These are phyloP conservation scores for Mystacornis crossleyi DNA, from an alignment of 2,113 vertebrate species.

Conservation along the genomic window DNA sequence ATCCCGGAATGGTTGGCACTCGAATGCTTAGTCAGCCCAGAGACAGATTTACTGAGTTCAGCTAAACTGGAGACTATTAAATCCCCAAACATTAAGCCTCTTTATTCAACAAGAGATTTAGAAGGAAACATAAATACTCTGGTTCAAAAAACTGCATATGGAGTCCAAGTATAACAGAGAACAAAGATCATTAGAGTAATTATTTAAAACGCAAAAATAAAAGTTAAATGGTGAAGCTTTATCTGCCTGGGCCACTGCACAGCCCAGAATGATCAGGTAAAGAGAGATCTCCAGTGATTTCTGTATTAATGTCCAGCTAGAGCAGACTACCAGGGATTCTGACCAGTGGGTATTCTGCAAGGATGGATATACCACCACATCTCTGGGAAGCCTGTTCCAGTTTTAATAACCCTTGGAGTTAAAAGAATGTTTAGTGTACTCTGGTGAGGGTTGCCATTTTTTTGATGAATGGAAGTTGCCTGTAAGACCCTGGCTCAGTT, in stretches of 20 bases:
- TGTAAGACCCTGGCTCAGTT: background rate
- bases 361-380: background rate
- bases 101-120: conserved; percentile 8
- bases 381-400: background rate
- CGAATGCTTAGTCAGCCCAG: background rate
- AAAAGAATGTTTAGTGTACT: background rate
- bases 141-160: background rate
- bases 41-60: conserved; percentile 21
- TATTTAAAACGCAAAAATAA: background rate
- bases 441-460: background rate
- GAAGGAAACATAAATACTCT: background rate
- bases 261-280: background rate
- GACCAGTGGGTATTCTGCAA: background rate
- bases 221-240: background rate
- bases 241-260: background rate
- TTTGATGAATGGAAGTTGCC: background rate
- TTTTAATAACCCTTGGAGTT: accelerated
- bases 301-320: background rate
- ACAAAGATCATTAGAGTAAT: background rate
- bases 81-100: conserved; percentile 6
- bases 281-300: background rate
- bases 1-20: background rate
- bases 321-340: background rate
- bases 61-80: conserved; percentile 2
- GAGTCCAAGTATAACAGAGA: background rate